Percentiles rank a stretch among this genome's conserved stretches.
Conservation (phyloP, 2,797 vertebrate species). For the Pempheris klunzingeri region DNA sequence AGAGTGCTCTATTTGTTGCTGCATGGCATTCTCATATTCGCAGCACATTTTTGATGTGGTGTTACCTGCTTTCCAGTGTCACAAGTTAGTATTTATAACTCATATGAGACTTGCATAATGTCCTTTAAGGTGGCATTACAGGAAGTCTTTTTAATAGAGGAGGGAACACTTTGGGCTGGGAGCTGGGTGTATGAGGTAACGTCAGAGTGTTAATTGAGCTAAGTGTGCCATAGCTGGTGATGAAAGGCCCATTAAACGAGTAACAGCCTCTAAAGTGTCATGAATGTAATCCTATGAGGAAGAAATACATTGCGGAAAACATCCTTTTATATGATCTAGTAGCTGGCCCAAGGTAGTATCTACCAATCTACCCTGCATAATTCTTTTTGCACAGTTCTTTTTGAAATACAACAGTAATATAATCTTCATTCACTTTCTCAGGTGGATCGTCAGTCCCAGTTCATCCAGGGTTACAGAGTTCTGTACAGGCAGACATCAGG, state of each 20-base stretch:
- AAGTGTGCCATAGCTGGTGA: slow-evolving; percentile 67
- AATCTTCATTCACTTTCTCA: slow-evolving; percentile 66
- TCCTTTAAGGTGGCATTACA: slow-evolving; percentile 61
- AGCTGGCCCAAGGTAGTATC: slow-evolving; percentile 13
- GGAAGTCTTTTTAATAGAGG: slow-evolving; percentile 66
- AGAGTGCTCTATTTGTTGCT: slow-evolving; percentile 54
- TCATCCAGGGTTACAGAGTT: slow-evolving; percentile 98
- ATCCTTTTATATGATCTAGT: slow-evolving; percentile 34
- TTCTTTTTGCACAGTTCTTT: slow-evolving; percentile 14
- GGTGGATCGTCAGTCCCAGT: slow-evolving; percentile 98
- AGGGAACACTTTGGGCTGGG: slow-evolving; percentile 34
- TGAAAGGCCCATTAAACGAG: slow-evolving; percentile 73
- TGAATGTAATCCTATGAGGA: slow-evolving; percentile 47
- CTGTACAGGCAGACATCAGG: slow-evolving; percentile 95
- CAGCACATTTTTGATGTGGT: slow-evolving; percentile 28
- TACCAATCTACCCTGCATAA: neutral
- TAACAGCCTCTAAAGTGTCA: slow-evolving; percentile 61
- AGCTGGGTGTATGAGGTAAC: slow-evolving; percentile 61
- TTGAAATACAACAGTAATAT: slow-evolving; percentile 14
- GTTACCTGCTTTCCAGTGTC: slow-evolving; percentile 49
- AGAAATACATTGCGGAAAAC: slow-evolving; percentile 33
- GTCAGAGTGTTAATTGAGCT: slow-evolving; percentile 71
- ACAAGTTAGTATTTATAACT: slow-evolving; percentile 68
- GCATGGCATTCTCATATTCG: slow-evolving; percentile 40
- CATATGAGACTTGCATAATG: slow-evolving; percentile 57